Percentiles rank a stretch among this genome's conserved stretches.
phyloP scores from a whole-genome alignment of 2,797 vertebrate species.

The Diplodus sargus region DNA sequence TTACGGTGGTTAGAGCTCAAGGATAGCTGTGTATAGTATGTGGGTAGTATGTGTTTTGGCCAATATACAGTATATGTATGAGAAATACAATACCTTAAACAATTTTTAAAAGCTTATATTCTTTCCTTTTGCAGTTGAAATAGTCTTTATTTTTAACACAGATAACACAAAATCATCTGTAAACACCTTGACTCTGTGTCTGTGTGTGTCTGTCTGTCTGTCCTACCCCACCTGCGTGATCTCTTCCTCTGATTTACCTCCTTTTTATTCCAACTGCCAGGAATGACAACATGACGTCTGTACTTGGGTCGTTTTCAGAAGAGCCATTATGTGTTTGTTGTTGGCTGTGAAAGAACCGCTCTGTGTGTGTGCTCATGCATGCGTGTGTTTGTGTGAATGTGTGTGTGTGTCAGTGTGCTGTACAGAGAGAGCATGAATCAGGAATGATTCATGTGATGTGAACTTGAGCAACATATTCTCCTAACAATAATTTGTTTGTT shows the following conservation, averaged over 20 bases:
- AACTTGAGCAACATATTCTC: conserved; percentile 18
- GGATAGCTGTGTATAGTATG: no score
- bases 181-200: background rate
- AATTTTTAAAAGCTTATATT: background rate
- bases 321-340: conserved; percentile 41
- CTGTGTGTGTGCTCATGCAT: conserved; percentile 19
- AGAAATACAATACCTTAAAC: background rate
- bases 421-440: conserved; percentile 46
- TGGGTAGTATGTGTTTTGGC: no score
- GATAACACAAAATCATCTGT: background rate
- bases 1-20: no score
- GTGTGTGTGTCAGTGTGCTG: conserved; percentile 1
- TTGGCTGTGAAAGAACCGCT: conserved; percentile 40
- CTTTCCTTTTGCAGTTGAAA: background rate
- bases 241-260: background rate
- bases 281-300: conserved; percentile 7
- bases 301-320: conserved; percentile 17
- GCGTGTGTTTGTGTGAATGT: background rate
- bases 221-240: background rate
- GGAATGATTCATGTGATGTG: conserved; percentile 58
- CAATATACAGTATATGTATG: background rate
- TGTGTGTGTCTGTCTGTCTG: background rate
- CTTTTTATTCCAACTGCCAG: conserved; percentile 12
- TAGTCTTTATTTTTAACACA: background rate
- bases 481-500: conserved; percentile 8